Percentiles rank a stretch among this genome's conserved stretches.
phyloP scores from a whole-genome alignment of 2,888 invertebrate species.

The Drepanosiphum platanoidis region DNA sequence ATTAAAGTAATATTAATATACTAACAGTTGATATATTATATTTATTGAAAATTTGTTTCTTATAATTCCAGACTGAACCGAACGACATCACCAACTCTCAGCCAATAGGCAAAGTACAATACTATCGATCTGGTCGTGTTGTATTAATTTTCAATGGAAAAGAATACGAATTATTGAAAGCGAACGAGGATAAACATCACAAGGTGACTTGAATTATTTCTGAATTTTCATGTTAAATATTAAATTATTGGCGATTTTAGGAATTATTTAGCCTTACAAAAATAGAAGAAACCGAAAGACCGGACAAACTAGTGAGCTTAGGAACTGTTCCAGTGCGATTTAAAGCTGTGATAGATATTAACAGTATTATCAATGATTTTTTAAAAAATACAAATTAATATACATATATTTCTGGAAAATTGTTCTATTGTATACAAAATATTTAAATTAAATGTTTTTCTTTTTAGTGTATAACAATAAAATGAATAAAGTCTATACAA shows the following conservation, averaged over 20 bases:
- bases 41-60: background rate
- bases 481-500: background rate
- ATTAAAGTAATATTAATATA: slow-evolving; percentile 34
- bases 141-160: slow-evolving; percentile 50
- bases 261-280: slow-evolving; percentile 57
- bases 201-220: slow-evolving; percentile 30
- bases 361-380: slow-evolving; percentile 45
- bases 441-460: slow-evolving; percentile 8
- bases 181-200: slow-evolving; percentile 48
- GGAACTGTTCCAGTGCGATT: slow-evolving; percentile 49
- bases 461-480: slow-evolving; percentile 27
- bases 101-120: slow-evolving; percentile 56
- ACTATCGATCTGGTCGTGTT: slow-evolving; percentile 38
- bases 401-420: slow-evolving; percentile 1
- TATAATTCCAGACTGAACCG: slow-evolving; percentile 18
- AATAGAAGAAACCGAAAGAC: slow-evolving; percentile 34
- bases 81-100: background rate
- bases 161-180: slow-evolving; percentile 51
- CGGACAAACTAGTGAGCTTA: slow-evolving; percentile 51
- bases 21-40: background rate
- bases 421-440: slow-evolving; percentile 5
- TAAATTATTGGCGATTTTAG: no score
- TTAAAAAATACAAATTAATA: slow-evolving; percentile 14
- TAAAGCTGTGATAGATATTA: slow-evolving; percentile 45
- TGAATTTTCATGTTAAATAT: background rate